These are phyloP conservation scores for Patella vulgata DNA, from an alignment of 1,140 invertebrate genomes.

Conservation along the genomic window DNA sequence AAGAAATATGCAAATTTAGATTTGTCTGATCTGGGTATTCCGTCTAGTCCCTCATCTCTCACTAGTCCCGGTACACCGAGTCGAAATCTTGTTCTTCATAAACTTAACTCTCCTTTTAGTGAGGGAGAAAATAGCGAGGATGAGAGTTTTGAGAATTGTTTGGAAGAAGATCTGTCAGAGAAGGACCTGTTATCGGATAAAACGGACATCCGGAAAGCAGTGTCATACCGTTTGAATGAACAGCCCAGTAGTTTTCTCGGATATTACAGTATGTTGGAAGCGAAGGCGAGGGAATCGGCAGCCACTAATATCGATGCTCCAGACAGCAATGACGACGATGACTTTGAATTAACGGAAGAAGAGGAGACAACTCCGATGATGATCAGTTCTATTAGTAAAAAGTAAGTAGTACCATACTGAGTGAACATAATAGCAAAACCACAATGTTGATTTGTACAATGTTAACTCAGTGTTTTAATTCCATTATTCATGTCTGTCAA, in stretches of 20 bases:
- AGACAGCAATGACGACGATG: conserved; percentile 17
- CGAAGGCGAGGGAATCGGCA: conserved; percentile 42
- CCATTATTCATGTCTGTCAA: too few species aligned
- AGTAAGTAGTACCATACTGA: conserved; percentile 4
- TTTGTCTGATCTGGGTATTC: conserved; percentile 9
- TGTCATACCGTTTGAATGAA: conserved; percentile 6
- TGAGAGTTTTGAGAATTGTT: conserved; percentile 1
- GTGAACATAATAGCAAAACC: too few species aligned
- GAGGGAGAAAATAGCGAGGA: conserved; percentile 35
- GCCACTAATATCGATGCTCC: conserved; percentile 17
- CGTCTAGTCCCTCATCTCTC: conserved; percentile 7
- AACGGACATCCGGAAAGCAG: conserved; percentile 6
- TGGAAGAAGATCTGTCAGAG: neutral
- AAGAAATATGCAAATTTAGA: conserved; percentile 26
- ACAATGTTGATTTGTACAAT: too few species aligned
- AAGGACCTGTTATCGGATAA: neutral
- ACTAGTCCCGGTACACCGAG: conserved; percentile 30
- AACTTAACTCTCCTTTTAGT: conserved; percentile 31
- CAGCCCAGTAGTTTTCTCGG: conserved; percentile 46
- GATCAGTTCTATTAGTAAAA: neutral
- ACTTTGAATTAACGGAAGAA: conserved; percentile 10
- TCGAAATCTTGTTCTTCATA: conserved; percentile 26
- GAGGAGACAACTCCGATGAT: conserved; percentile 5
- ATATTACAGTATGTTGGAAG: conserved; percentile 53
- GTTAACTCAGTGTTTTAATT: too few species aligned